phyloP scores from a whole-genome alignment of 2,888 invertebrate species.

The Drosophila melanocephala region DNA sequence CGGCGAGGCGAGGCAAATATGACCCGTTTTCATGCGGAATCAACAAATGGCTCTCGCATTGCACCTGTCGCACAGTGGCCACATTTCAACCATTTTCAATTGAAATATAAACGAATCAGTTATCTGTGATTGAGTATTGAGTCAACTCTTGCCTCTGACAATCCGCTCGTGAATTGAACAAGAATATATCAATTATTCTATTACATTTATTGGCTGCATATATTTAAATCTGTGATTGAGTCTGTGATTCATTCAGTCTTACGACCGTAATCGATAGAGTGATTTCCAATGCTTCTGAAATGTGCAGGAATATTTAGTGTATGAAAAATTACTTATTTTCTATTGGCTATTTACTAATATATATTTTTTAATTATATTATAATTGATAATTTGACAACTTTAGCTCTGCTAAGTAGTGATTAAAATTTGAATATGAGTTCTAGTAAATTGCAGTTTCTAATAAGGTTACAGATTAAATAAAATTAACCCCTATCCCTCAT shows the following conservation, averaged over 20 bases:
- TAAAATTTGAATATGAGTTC: neutral
- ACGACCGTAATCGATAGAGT: neutral
- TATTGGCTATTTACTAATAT: neutral
- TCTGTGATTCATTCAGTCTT: neutral
- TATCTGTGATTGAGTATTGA: neutral
- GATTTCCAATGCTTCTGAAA: no score
- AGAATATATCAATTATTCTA: neutral
- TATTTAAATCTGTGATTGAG: neutral
- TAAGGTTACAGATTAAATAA: neutral
- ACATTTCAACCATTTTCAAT: constrained; percentile 16
- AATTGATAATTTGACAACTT: neutral
- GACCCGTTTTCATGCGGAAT: constrained; percentile 67
- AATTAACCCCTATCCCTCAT: no score
- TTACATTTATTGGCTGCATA: neutral
- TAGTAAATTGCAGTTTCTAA: neutral
- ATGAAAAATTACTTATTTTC: neutral
- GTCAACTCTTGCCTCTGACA: neutral
- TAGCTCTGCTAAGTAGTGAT: neutral
- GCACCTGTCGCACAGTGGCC: constrained; percentile 49
- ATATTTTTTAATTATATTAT: neutral
- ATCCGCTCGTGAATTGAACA: neutral
- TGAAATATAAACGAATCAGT: neutral
- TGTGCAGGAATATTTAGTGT: neutral
- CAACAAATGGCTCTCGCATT: constrained; percentile 30
- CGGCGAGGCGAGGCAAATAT: constrained; percentile 60